phyloP scores from a whole-genome alignment of 2,113 vertebrate species.

The Ochotona curzoniae region DNA sequence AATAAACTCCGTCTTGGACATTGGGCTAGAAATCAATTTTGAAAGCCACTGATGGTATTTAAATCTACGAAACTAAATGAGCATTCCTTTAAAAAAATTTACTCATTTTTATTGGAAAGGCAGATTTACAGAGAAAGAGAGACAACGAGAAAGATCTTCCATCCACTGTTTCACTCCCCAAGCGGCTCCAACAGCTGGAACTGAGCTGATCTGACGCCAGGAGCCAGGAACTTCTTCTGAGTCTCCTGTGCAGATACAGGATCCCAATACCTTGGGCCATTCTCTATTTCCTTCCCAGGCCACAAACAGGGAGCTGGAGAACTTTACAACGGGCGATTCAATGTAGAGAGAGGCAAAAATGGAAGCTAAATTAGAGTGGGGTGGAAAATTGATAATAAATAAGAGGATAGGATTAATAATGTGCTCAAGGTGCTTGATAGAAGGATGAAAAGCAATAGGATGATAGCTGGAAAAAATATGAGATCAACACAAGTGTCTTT shows the following conservation, averaged over 20 bases:
- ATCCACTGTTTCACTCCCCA: too few relatives aligned
- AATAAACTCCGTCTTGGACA: neutral
- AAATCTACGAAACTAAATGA: neutral
- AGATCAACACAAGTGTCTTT: neutral
- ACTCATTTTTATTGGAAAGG: too few relatives aligned
- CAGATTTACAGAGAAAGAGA: too few relatives aligned
- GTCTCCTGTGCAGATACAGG: too few relatives aligned
- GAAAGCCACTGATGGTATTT: neutral
- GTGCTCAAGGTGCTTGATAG: neutral
- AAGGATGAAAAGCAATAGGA: neutral
- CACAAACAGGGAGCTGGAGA: too few relatives aligned
- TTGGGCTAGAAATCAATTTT: neutral
- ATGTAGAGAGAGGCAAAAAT: neutral
- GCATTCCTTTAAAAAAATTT: too few relatives aligned
- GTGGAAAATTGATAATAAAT: neutral
- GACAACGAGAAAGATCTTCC: too few relatives aligned
- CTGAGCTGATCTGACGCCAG: too few relatives aligned
- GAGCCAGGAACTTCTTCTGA: too few relatives aligned
- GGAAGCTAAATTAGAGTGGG: neutral
- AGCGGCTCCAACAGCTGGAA: too few relatives aligned
- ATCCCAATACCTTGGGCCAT: too few relatives aligned
- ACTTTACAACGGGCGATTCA: constrained; percentile 4
- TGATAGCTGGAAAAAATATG: neutral
- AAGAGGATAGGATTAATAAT: neutral
- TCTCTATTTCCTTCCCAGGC: too few relatives aligned